Percentiles rank a stretch among this genome's conserved stretches.
Evolutionary conservation across 2,797 vertebrate species (phyloP).

Genomic region (Hydrocynus forskahlii): DNA sequence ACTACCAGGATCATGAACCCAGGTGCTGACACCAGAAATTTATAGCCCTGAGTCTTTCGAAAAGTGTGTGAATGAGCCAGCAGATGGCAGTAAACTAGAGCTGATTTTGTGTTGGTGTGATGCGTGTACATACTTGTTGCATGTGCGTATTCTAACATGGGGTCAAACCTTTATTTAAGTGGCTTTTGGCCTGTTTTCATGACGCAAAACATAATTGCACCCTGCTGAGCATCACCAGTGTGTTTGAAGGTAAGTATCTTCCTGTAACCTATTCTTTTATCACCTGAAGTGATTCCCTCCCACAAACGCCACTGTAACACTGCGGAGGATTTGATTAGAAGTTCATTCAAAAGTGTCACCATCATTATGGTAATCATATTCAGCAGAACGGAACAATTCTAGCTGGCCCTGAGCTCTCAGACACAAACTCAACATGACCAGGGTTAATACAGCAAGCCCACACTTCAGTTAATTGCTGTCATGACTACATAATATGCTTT

Average conservation of each 20-base stretch:
- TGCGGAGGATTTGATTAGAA: conserved; percentile 39
- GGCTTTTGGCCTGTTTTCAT: conserved; percentile 39
- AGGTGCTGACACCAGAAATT: background rate
- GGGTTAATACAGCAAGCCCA: background rate
- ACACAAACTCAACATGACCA: background rate
- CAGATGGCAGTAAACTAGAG: conserved; percentile 45
- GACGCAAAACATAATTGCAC: conserved; percentile 48
- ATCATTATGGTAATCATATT: conserved; percentile 27
- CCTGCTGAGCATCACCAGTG: conserved; percentile 18
- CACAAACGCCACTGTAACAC: conserved; percentile 29
- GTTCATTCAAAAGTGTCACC: conserved; percentile 29
- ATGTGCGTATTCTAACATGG: conserved; percentile 21
- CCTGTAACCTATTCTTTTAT: conserved; percentile 44
- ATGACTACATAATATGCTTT: background rate
- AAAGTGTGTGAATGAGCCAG: conserved; percentile 12
- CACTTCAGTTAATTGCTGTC: background rate
- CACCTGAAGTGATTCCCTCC: conserved; percentile 53
- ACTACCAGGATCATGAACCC: background rate
- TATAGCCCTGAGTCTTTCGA: background rate
- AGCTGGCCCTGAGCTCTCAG: background rate
- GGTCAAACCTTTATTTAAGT: conserved; percentile 41
- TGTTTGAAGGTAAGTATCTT: conserved; percentile 47
- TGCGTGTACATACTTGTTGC: conserved; percentile 10
- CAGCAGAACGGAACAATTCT: conserved; percentile 35
- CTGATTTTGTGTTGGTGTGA: background rate